These are phyloP conservation scores for Erythrolamprus reginae DNA, from an alignment of 2,113 vertebrate genomes.

Conservation along the genomic window DNA sequence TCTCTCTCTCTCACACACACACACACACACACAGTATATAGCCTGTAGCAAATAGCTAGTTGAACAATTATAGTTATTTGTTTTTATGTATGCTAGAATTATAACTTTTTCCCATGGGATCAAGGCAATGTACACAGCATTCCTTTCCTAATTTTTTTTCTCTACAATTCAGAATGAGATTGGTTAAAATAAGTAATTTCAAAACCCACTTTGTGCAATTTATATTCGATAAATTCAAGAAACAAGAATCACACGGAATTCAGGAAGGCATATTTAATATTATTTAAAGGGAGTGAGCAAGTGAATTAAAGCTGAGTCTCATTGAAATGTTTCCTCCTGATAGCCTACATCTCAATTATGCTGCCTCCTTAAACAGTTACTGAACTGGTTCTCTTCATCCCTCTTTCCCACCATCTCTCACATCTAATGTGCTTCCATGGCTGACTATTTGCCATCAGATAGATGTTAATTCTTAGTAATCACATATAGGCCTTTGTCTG, in stretches of 20 bases:
- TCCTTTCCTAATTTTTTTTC: not conserved
- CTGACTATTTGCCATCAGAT: not conserved
- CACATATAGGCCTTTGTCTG: not conserved
- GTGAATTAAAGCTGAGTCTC: not conserved
- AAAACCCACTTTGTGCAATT: not conserved
- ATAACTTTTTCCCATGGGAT: not conserved
- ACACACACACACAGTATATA: not conserved
- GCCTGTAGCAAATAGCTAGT: not conserved
- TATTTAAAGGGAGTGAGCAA: not conserved
- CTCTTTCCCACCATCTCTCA: not conserved
- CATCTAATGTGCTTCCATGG: not conserved
- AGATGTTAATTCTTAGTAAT: not conserved
- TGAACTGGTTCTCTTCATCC: not conserved
- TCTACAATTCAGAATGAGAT: not conserved
- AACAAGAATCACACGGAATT: not conserved
- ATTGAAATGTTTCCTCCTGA: not conserved
- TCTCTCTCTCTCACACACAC: too few species aligned
- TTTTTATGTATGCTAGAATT: not conserved
- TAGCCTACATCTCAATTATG: not conserved
- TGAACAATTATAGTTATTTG: not conserved
- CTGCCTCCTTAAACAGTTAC: not conserved
- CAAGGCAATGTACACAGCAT: not conserved
- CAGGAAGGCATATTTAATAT: not conserved
- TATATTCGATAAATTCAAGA: not conserved
- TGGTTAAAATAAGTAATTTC: not conserved